A percentile compares a stretch with the other conserved stretches of the same genome.
These are phyloP conservation scores for Thecophora atra DNA, from an alignment of 2,888 invertebrate genomes.

Conservation along the genomic window DNA sequence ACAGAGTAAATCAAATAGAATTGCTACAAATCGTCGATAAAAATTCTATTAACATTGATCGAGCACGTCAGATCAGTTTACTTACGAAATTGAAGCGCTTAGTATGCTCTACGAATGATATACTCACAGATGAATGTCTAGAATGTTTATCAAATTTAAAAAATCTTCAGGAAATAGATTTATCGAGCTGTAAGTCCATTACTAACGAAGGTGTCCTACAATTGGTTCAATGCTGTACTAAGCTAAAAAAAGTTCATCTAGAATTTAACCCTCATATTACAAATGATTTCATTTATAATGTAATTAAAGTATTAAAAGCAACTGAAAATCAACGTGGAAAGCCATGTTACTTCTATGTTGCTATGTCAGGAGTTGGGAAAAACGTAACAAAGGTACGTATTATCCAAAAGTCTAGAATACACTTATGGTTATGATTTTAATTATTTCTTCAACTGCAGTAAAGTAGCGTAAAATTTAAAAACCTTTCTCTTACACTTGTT, in stretches of 20 bases:
- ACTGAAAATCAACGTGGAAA: conserved; percentile 14
- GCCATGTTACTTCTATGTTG: conserved; percentile 23
- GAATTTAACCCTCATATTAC: conserved; percentile 34
- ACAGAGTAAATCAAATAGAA: conserved; percentile 36
- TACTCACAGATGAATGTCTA: conserved; percentile 34
- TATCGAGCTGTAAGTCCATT: conserved; percentile 29
- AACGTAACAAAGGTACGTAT: conserved; percentile 18
- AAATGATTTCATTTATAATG: conserved; percentile 31
- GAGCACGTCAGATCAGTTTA: conserved; percentile 16
- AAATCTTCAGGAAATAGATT: conserved; percentile 36
- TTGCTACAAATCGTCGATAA: conserved; percentile 34
- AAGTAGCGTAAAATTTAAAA: too few relatives aligned
- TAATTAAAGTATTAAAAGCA: conserved; percentile 27
- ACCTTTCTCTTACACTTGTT: too few relatives aligned
- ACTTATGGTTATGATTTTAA: too few relatives aligned
- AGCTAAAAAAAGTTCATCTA: conserved; percentile 34
- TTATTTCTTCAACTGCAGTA: too few relatives aligned
- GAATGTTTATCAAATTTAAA: conserved; percentile 27
- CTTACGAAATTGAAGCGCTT: conserved; percentile 34
- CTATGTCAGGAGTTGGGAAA: conserved; percentile 22
- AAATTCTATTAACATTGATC: conserved; percentile 28
- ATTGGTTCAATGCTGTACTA: conserved; percentile 29
- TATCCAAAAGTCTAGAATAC: neutral
- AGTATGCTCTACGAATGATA: conserved; percentile 25
- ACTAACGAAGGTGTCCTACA: conserved; percentile 33